Conservation (phyloP, 2,797 vertebrate species). For the Tachyglossus aculeatus region DNA sequence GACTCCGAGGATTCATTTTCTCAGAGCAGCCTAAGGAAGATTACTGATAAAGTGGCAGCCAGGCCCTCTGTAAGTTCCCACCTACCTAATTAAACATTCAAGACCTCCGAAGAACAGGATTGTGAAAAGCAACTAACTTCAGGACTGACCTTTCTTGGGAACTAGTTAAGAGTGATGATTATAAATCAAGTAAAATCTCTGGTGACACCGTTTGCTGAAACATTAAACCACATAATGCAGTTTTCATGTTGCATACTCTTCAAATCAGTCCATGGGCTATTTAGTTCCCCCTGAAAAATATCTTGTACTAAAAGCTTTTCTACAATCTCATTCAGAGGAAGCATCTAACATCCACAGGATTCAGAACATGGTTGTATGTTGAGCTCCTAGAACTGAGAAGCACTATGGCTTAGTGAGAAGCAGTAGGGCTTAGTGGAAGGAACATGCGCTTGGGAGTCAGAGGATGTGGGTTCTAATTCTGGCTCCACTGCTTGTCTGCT, state of each 20-base stretch:
- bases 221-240: constrained; percentile 44
- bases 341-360: no score
- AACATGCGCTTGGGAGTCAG: no score
- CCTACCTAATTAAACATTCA: constrained; percentile 75
- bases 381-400: no score
- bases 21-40: constrained; percentile 46
- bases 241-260: constrained; percentile 38
- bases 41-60: constrained; percentile 49
- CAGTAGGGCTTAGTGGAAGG: no score
- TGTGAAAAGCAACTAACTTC: constrained; percentile 45
- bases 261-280: not conserved
- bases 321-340: no score
- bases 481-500: no score
- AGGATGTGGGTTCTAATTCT: no score
- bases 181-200: constrained; percentile 31
- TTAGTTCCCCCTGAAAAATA: constrained; percentile 26
- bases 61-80: constrained; percentile 36
- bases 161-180: constrained; percentile 19
- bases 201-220: constrained; percentile 13
- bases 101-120: constrained; percentile 46
- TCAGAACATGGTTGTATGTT: no score
- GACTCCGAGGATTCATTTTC: constrained; percentile 58
- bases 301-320: constrained; percentile 14
- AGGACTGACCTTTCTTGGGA: constrained; percentile 60
- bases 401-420: no score